Evolutionary conservation across 2,113 vertebrate genomes (phyloP).

Genomic region (Polypterus senegalus): DNA sequence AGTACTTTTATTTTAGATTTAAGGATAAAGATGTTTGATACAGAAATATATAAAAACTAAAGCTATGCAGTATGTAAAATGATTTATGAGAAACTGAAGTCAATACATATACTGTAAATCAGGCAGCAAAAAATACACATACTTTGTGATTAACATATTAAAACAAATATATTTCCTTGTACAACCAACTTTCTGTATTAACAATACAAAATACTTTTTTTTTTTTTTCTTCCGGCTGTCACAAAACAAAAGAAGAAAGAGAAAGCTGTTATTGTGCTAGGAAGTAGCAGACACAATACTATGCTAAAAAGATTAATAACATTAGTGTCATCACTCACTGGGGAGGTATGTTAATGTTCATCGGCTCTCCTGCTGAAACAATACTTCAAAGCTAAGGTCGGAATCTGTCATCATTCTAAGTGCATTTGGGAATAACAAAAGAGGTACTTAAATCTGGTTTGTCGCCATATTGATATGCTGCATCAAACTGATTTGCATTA

Average conservation of each 20-base stretch:
- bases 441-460: constrained; percentile 4
- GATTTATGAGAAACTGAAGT: too few relatives aligned
- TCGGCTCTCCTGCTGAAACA: constrained; percentile 10
- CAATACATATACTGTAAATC: too few relatives aligned
- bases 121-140: too few relatives aligned
- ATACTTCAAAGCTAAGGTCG: constrained; percentile 11
- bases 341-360: not conserved
- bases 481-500: constrained; percentile 4
- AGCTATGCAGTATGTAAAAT: too few relatives aligned
- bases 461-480: constrained; percentile 2
- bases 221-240: not conserved
- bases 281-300: constrained; percentile 3
- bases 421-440: constrained; percentile 4
- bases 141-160: too few relatives aligned
- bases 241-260: not conserved
- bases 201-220: not conserved
- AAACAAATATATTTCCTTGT: too few relatives aligned
- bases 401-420: not conserved
- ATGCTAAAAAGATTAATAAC: constrained; percentile 5
- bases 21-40: too few relatives aligned
- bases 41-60: too few relatives aligned
- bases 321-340: constrained; percentile 5
- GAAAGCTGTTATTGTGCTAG: not conserved
- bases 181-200: not conserved
- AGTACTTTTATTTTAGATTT: too few relatives aligned